Conservation (phyloP, 2,797 vertebrate genomes). For the Myotis daubentonii region DNA sequence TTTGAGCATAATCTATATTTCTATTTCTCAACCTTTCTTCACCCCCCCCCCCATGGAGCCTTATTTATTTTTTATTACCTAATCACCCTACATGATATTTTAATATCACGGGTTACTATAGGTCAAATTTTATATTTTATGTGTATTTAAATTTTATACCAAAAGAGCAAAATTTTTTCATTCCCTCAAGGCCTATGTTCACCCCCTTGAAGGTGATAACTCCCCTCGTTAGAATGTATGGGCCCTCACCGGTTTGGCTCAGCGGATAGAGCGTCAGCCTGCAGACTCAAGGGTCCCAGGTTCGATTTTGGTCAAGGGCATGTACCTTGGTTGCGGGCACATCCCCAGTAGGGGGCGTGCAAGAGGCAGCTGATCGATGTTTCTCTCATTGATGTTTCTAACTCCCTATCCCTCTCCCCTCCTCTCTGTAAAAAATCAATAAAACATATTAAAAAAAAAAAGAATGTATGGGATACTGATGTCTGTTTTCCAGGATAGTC, state of each 20-base stretch:
- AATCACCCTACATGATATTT: neutral
- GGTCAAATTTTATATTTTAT: neutral
- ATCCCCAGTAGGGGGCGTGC: too few relatives aligned
- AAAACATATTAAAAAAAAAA: too few relatives aligned
- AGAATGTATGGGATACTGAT: neutral
- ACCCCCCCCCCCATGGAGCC: neutral
- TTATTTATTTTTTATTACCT: neutral
- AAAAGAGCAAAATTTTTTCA: neutral
- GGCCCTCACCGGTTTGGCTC: neutral
- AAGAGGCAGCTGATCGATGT: too few relatives aligned
- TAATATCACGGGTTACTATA: neutral
- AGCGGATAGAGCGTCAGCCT: too few relatives aligned
- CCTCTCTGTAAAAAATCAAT: too few relatives aligned
- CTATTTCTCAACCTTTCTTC: neutral
- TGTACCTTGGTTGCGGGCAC: too few relatives aligned
- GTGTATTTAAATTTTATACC: neutral
- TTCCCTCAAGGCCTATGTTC: neutral
- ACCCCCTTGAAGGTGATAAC: neutral
- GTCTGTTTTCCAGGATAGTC: neutral
- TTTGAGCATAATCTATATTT: neutral
- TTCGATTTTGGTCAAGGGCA: too few relatives aligned
- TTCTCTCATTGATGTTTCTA: too few relatives aligned
- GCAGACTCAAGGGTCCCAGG: too few relatives aligned
- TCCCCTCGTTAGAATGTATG: neutral
- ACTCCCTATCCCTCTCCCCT: too few relatives aligned